These are phyloP conservation scores for Pseudoips prasinana DNA, from an alignment of 2,888 invertebrate genomes.

Conservation along the genomic window DNA sequence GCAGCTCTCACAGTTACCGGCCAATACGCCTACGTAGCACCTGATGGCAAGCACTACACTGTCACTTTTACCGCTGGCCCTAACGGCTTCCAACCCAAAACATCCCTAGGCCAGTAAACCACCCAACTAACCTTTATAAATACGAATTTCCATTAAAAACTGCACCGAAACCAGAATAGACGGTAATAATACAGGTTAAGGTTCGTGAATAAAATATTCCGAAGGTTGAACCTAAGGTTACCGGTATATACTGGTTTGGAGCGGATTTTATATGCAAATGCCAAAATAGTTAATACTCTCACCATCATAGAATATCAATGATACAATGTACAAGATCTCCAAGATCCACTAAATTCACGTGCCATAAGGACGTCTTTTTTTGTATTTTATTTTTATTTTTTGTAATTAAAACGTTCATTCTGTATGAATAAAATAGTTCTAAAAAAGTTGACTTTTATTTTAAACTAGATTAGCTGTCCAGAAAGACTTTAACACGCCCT, in stretches of 20 bases:
- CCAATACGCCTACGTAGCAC: constrained; percentile 83
- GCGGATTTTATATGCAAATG: no score
- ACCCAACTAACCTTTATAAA: neutral
- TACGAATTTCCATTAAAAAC: no score
- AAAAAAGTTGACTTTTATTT: constrained; percentile 1
- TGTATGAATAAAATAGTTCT: constrained; percentile 25
- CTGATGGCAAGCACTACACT: constrained; percentile 85
- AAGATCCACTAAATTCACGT: constrained; percentile 58
- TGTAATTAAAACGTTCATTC: constrained; percentile 26
- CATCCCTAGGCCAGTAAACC: constrained; percentile 68
- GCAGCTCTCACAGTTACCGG: constrained; percentile 84
- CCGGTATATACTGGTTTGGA: no score
- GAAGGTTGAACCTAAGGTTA: no score
- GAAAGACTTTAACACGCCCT: no score
- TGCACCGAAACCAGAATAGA: neutral
- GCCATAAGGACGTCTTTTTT: constrained; percentile 65
- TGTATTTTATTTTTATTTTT: constrained; percentile 58
- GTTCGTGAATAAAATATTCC: no score
- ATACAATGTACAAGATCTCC: constrained; percentile 48
- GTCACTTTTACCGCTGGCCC: constrained; percentile 84
- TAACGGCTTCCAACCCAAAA: constrained; percentile 83
- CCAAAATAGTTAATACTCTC: constrained; percentile 42
- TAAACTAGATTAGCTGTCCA: no score
- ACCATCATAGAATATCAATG: constrained; percentile 13
- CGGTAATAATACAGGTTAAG: no score